phyloP scores from a whole-genome alignment of 2,113 vertebrate species.

The Rhineura floridana region DNA sequence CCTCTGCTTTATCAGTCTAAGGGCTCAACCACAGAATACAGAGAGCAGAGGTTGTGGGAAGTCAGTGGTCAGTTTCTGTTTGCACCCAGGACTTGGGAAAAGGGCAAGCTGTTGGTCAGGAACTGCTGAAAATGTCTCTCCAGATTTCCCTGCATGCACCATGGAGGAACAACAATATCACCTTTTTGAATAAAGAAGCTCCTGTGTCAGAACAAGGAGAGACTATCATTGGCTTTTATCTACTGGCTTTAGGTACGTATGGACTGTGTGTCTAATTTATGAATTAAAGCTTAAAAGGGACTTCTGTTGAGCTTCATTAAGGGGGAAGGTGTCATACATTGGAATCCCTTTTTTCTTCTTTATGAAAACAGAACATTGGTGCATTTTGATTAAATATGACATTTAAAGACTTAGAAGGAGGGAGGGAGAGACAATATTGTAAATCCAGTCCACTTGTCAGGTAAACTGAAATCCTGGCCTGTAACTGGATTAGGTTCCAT shows the following conservation, averaged over 20 bases:
- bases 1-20: slow-evolving; percentile 58
- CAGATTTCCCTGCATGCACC: slow-evolving; percentile 79
- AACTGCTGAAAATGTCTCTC: slow-evolving; percentile 75
- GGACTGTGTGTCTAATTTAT: slow-evolving; percentile 21
- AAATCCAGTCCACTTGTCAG: neutral
- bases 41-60: slow-evolving; percentile 42
- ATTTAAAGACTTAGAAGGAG: neutral
- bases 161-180: slow-evolving; percentile 88
- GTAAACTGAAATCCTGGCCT: neutral
- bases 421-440: neutral
- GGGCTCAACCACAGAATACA: slow-evolving; percentile 35
- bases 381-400: neutral
- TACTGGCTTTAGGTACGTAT: slow-evolving; percentile 80
- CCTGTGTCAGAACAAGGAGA: slow-evolving; percentile 83
- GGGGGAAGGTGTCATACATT: slow-evolving; percentile 30
- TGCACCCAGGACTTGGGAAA: neutral
- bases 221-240: slow-evolving; percentile 83
- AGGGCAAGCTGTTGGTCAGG: slow-evolving; percentile 42
- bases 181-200: slow-evolving; percentile 76
- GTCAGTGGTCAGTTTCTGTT: slow-evolving; percentile 8
- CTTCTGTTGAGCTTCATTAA: slow-evolving; percentile 27
- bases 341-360: neutral
- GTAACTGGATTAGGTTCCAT: slow-evolving; percentile 1
- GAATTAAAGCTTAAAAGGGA: slow-evolving; percentile 49
- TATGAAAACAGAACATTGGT: neutral